These are phyloP conservation scores for Rhagonycha lutea DNA, from an alignment of 2,888 invertebrate species.

Conservation along the genomic window DNA sequence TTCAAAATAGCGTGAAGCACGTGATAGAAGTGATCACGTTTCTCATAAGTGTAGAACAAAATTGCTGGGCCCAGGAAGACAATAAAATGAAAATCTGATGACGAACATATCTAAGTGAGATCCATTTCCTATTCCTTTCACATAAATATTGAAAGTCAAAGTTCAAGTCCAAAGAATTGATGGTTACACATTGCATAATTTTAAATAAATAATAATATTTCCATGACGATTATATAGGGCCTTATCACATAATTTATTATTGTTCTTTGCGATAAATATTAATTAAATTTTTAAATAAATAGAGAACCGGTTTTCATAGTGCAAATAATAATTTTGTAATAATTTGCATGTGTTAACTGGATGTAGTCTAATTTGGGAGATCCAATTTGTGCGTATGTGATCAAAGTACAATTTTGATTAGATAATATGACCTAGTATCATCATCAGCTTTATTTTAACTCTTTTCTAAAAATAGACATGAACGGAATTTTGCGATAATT, in stretches of 20 bases:
- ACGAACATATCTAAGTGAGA: background rate
- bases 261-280: background rate
- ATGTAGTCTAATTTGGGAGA: background rate
- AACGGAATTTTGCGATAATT: background rate
- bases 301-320: background rate
- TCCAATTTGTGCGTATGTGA: background rate
- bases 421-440: background rate
- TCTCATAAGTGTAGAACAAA: slow-evolving; percentile 15
- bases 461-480: background rate
- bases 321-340: background rate
- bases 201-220: background rate
- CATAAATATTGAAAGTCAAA: slow-evolving; percentile 1
- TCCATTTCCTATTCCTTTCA: slow-evolving; percentile 2
- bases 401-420: background rate
- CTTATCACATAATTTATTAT: background rate
- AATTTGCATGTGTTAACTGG: background rate
- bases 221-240: background rate
- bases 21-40: slow-evolving; percentile 16
- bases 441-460: background rate
- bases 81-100: slow-evolving; percentile 13
- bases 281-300: background rate
- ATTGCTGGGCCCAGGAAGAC: slow-evolving; percentile 13
- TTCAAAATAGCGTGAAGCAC: slow-evolving; percentile 14
- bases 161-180: background rate
- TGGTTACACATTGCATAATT: background rate